A percentile compares a stretch with the other conserved stretches of the same genome.
Evolutionary conservation across 2,888 invertebrate species (phyloP).

Genomic region (Lasioglossum vierecki): DNA sequence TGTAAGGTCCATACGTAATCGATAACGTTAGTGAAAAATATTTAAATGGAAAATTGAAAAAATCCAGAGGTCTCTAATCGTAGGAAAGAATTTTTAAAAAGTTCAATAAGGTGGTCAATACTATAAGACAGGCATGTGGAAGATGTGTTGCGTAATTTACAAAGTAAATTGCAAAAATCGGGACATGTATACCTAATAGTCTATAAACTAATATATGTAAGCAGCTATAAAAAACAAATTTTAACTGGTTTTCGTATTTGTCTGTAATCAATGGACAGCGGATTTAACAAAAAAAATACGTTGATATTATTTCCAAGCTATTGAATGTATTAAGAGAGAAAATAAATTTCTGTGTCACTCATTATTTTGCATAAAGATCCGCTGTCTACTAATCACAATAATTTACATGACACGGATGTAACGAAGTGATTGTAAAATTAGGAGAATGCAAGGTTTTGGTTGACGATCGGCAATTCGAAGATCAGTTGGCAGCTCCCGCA

Average conservation of each 20-base stretch:
- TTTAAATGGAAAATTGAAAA: not conserved
- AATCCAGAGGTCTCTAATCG: not conserved
- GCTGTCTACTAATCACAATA: not conserved
- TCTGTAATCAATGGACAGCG: too few species aligned
- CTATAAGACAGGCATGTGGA: not conserved
- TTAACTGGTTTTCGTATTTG: not conserved
- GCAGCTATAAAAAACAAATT: not conserved
- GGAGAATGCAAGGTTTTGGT: not conserved
- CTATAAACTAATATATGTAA: not conserved
- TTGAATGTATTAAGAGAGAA: too few species aligned
- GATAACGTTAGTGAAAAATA: not conserved
- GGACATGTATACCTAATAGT: not conserved
- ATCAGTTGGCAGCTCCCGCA: constrained; percentile 32
- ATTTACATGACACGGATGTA: not conserved
- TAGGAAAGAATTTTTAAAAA: not conserved
- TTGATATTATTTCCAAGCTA: too few species aligned
- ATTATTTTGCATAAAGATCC: too few species aligned
- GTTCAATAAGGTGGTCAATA: not conserved
- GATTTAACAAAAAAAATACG: too few species aligned
- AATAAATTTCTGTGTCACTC: too few species aligned
- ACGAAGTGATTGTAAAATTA: not conserved
- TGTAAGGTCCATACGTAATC: constrained; percentile 3
- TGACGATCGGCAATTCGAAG: not conserved
- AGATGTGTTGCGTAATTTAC: not conserved
- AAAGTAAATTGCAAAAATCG: not conserved